phyloP scores from a whole-genome alignment of 2,888 invertebrate genomes.

The Spodoptera exigua region DNA sequence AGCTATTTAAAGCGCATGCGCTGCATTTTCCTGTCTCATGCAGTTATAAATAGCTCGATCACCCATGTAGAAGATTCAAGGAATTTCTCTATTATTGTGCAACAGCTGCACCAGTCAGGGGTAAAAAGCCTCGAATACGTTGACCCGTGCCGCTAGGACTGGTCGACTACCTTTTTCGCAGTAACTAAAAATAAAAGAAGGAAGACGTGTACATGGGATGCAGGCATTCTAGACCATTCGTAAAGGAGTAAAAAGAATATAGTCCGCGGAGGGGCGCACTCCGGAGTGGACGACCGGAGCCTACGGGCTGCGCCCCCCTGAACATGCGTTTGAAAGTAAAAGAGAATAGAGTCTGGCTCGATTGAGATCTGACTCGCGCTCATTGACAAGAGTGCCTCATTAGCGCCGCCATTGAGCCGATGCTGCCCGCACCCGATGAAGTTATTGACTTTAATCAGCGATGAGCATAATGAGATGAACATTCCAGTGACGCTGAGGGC shows the following conservation, averaged over 20 bases:
- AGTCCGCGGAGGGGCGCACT: slow-evolving; percentile 80
- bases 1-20: slow-evolving; percentile 51
- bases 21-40: slow-evolving; percentile 48
- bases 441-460: slow-evolving; percentile 65
- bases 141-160: slow-evolving; percentile 78
- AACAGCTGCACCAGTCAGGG: slow-evolving; percentile 82
- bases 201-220: slow-evolving; percentile 78
- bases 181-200: slow-evolving; percentile 85
- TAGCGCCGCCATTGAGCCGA: slow-evolving; percentile 69
- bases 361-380: slow-evolving; percentile 67
- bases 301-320: slow-evolving; percentile 49
- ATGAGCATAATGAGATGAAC: slow-evolving; percentile 60
- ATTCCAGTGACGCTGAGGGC: slow-evolving; percentile 57
- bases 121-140: slow-evolving; percentile 83
- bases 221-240: slow-evolving; percentile 79
- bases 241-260: slow-evolving; percentile 78
- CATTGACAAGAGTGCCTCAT: slow-evolving; percentile 77
- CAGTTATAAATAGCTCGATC: slow-evolving; percentile 67
- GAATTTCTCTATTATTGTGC: slow-evolving; percentile 85
- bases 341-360: slow-evolving; percentile 67
- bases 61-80: slow-evolving; percentile 73
- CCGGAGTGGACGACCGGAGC: slow-evolving; percentile 70
- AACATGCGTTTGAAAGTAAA: slow-evolving; percentile 71
- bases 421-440: slow-evolving; percentile 60
- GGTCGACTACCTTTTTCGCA: slow-evolving; percentile 82